These are phyloP conservation scores for Desmophyllum pertusum DNA, from an alignment of 92 coral and sea anemone genomes.

Conservation along the genomic window DNA sequence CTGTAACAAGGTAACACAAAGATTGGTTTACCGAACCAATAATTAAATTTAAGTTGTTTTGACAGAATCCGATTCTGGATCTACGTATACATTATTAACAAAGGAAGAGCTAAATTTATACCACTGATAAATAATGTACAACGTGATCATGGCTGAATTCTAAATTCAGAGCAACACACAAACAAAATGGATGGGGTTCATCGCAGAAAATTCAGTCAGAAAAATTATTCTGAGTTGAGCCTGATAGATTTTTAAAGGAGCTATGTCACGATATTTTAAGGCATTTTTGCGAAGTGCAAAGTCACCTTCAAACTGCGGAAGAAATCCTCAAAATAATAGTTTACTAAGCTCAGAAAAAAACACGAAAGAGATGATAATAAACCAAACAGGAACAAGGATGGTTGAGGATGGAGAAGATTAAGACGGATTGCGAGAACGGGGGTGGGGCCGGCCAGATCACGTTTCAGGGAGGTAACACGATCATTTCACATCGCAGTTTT, in stretches of 20 bases:
- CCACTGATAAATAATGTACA: neutral
- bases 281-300: no score
- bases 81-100: neutral
- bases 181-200: neutral
- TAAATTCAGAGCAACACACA: neutral
- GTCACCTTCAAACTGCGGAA: no score
- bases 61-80: neutral
- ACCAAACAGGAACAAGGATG: no score
- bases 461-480: no score
- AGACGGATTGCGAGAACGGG: no score
- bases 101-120: constrained; percentile 7
- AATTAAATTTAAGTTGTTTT: neutral
- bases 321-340: no score
- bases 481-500: no score
- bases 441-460: no score
- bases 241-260: neutral
- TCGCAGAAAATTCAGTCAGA: neutral
- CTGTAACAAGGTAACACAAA: neutral
- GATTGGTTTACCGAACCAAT: neutral
- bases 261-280: no score
- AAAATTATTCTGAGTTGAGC: neutral
- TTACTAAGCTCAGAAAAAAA: no score
- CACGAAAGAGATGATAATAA: no score
- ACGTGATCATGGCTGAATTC: neutral
- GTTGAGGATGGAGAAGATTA: no score